These are phyloP conservation scores for Ceyx cyanopectus DNA, from an alignment of 2,113 vertebrate genomes.

Conservation along the genomic window DNA sequence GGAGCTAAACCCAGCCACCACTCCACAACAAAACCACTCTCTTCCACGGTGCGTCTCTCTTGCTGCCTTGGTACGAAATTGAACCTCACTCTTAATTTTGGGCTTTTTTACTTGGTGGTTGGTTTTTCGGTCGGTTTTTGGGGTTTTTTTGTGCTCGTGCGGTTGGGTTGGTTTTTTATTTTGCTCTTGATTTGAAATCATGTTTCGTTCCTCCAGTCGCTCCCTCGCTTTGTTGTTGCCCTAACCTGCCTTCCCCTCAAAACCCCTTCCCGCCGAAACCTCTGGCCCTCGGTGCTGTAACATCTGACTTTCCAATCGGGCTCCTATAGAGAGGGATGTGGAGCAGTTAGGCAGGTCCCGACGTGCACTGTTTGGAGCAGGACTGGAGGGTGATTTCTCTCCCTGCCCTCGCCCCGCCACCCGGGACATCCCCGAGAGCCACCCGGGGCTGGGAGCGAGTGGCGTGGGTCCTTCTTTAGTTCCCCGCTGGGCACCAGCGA, in stretches of 20 bases:
- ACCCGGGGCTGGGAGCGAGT: background rate
- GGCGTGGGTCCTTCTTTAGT: background rate
- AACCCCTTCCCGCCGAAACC: background rate
- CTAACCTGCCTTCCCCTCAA: background rate
- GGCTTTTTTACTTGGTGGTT: background rate
- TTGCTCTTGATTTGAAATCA: conserved; percentile 59
- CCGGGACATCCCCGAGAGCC: background rate
- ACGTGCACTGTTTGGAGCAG: background rate
- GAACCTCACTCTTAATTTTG: conserved; percentile 64
- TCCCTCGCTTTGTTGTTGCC: conserved; percentile 45
- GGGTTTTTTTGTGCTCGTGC: background rate
- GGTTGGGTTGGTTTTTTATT: conserved; percentile 30
- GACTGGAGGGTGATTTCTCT: background rate
- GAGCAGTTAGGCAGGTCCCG: background rate
- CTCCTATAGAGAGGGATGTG: background rate
- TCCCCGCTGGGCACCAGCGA: background rate
- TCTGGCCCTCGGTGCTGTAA: conserved; percentile 1
- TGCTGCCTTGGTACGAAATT: conserved; percentile 70
- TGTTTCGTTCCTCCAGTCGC: conserved; percentile 41
- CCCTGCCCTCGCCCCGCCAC: background rate
- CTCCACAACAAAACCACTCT: conserved; percentile 67
- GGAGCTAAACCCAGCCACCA: conserved; percentile 70
- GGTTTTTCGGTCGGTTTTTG: background rate
- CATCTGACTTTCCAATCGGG: background rate
- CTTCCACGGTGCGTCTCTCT: conserved; percentile 70